Conservation (phyloP, 2,888 invertebrate genomes). For the Thelaira solivaga region DNA sequence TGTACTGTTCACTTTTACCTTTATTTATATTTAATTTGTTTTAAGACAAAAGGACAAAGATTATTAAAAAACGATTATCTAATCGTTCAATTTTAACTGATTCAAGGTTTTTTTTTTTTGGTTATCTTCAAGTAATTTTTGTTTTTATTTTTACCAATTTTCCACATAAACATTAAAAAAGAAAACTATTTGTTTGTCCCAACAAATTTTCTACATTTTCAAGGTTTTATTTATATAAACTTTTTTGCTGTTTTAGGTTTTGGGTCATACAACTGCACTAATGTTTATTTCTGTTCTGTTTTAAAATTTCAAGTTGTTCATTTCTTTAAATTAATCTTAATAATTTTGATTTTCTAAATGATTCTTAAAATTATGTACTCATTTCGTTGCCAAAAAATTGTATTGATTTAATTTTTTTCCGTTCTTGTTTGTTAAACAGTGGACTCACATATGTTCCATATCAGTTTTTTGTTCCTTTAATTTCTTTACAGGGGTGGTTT, state of each 20-base stretch:
- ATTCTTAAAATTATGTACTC: constrained; percentile 4
- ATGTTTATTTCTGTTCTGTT: background rate
- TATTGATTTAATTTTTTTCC: constrained; percentile 51
- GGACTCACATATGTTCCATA: constrained; percentile 42
- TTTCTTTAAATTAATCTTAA: background rate
- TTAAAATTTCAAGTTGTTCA: background rate
- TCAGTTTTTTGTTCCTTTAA: background rate
- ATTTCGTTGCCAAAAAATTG: constrained; percentile 40
- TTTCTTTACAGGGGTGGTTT: constrained; percentile 43
- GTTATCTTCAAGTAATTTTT: background rate
- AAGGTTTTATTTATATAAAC: constrained; percentile 18
- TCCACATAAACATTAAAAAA: background rate
- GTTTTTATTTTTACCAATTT: background rate
- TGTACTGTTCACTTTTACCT: constrained; percentile 29
- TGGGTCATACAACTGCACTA: background rate
- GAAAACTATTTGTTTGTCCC: background rate
- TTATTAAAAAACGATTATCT: constrained; percentile 46
- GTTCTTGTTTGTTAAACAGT: constrained; percentile 25
- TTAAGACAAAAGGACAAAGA: constrained; percentile 24
- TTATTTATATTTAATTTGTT: constrained; percentile 16
- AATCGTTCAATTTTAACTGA: constrained; percentile 1
- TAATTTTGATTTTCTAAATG: background rate
- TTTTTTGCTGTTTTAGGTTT: background rate
- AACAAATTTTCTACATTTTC: constrained; percentile 20
- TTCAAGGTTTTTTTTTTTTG: constrained; percentile 34